Evolutionary conservation across 2,113 vertebrate genomes (phyloP).

Genomic region (Alouatta palliata): DNA sequence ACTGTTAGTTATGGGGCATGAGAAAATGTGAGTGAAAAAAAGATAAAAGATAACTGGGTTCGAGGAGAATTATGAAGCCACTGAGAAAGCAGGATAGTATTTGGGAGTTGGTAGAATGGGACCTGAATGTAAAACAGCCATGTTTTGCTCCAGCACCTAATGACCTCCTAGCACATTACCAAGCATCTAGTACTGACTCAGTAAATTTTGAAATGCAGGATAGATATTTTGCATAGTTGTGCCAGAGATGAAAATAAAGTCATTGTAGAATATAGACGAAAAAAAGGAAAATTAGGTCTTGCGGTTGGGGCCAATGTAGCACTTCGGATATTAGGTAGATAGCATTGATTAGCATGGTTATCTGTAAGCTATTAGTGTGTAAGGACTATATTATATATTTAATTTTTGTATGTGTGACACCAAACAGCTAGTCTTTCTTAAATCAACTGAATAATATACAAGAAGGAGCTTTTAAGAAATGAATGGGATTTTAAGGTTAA

Average conservation of each 20-base stretch:
- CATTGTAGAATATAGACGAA: background rate
- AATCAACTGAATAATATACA: background rate
- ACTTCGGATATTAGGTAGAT: background rate
- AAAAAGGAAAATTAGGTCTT: background rate
- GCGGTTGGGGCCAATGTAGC: background rate
- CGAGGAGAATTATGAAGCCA: background rate
- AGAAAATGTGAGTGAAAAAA: background rate
- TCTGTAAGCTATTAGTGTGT: background rate
- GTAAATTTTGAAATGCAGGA: background rate
- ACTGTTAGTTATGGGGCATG: background rate
- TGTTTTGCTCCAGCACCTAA: background rate
- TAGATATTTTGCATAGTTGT: background rate
- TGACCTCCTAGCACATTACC: background rate
- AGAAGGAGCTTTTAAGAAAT: background rate
- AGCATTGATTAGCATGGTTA: background rate
- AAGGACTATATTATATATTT: background rate
- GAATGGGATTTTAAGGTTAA: slow-evolving; percentile 39
- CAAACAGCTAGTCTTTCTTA: background rate
- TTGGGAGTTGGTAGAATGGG: background rate
- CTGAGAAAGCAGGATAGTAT: background rate
- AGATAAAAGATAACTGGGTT: background rate
- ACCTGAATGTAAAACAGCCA: background rate
- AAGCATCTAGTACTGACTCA: background rate
- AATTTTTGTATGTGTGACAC: background rate
- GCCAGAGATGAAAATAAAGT: background rate